Evolutionary conservation across 2,888 invertebrate species (phyloP), one percentile per base, ranked within the genome.

Genomic region (Oscheius sp.): DNA sequence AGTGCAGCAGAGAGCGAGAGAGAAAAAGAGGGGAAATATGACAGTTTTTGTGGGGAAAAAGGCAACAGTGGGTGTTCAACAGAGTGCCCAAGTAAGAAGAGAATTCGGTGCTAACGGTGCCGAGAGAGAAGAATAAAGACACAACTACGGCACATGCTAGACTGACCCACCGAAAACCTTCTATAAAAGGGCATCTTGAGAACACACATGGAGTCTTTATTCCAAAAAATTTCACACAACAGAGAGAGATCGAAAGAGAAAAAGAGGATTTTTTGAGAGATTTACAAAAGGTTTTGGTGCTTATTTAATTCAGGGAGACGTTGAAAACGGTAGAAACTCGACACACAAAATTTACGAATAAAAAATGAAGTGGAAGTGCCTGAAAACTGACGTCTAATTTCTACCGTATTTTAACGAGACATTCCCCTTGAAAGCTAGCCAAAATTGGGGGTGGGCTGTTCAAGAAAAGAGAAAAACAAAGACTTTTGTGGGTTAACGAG

Each of bases 401-500:
- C 46, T 46, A 46, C 17, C 46, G 17, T 46, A 8, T 46, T 6
- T n/a, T 46, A 46, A 46, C 46, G 17, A 46, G 17, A 8, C 17
- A 4, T 27, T 63, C n/a, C n/a, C n/a, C 45, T 31, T 42, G 61
- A 4, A 48, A n/a, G n/a, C n/a, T n/a, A n/a, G n/a, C n/a, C n/a
- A n/a, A n/a, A n/a, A n/a, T n/a, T n/a, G n/a, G n/a, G 17, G 17
- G 23, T 17, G 45, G 37, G n/a, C 61, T 20, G 37, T n/a, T 17
- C 12, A 27, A 5, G 29, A 34, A 50, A 65, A 33, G 42, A 37
- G 42, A 37, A 53, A 76, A 37, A 58, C 64, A 27, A 33, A 39
- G 55, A 70, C 46, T 72, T 70, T 63, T 48, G 55, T 50, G 53
- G 50, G 48, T 31, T 46, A 57, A 39, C 52, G 45, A 55, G 57